phyloP scores from a whole-genome alignment of 2,888 invertebrate genomes.

The Rhabditoides inermis region DNA sequence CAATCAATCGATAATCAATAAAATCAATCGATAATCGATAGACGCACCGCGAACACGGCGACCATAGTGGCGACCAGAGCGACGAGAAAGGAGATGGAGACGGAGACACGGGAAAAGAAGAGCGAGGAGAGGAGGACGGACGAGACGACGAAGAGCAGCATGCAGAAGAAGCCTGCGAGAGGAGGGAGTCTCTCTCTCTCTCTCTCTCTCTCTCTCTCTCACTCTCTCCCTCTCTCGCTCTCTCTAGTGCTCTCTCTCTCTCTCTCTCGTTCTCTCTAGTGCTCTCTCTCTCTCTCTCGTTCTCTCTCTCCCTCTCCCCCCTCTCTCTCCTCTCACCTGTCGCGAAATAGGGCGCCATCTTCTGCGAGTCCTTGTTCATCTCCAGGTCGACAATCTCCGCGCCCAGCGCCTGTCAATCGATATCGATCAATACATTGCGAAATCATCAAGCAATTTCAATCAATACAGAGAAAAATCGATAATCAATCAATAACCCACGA shows the following conservation, averaged over 20 bases:
- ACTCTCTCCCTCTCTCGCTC: too few relatives aligned
- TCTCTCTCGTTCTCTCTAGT: too few relatives aligned
- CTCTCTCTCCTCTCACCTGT: too few relatives aligned
- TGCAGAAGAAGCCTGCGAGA: constrained; percentile 23
- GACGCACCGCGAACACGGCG: too few relatives aligned
- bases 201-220: not conserved
- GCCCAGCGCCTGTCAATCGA: constrained; percentile 36
- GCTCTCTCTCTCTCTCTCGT: too few relatives aligned
- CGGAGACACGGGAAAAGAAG: too few relatives aligned
- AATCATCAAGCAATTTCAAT: not conserved
- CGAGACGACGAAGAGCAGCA: constrained; percentile 22
- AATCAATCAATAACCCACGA: constrained; percentile 16
- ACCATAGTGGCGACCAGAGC: too few relatives aligned
- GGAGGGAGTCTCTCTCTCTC: not conserved
- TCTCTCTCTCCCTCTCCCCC: too few relatives aligned
- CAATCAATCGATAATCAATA: too few relatives aligned
- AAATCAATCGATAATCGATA: too few relatives aligned
- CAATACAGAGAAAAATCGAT: not conserved
- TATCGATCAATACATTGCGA: not conserved
- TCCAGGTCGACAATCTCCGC: constrained; percentile 50
- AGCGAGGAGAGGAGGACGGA: constrained; percentile 15
- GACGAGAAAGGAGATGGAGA: too few relatives aligned
- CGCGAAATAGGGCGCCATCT: constrained; percentile 44
- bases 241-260: too few relatives aligned
- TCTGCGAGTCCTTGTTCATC: constrained; percentile 48